Percentiles rank a stretch among this genome's conserved stretches.
These are phyloP conservation scores for Barypeithes pellucidus DNA, from an alignment of 2,888 invertebrate species.

Conservation along the genomic window DNA sequence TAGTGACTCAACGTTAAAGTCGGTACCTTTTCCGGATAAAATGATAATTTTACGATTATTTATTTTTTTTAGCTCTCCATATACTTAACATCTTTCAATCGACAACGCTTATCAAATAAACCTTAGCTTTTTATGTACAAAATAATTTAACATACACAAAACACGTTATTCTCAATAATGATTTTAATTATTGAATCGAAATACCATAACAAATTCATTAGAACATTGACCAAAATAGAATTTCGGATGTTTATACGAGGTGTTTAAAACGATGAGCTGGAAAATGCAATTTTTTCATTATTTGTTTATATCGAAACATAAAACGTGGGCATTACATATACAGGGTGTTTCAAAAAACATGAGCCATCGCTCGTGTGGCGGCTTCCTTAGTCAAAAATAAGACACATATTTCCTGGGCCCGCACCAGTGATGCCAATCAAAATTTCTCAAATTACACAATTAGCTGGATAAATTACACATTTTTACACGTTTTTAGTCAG, in stretches of 20 bases:
- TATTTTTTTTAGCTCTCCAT: conserved; percentile 4
- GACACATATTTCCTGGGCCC: too few relatives aligned
- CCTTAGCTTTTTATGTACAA: conserved; percentile 4
- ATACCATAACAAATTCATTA: conserved; percentile 25
- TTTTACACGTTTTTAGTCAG: too few relatives aligned
- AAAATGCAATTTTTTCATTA: conserved; percentile 14
- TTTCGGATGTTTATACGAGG: conserved; percentile 13
- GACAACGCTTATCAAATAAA: not conserved
- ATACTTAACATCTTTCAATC: not conserved
- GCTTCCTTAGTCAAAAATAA: too few relatives aligned
- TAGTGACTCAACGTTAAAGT: not conserved
- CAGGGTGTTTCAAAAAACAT: too few relatives aligned
- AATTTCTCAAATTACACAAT: too few relatives aligned
- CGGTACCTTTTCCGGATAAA: too few relatives aligned
- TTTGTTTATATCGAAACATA: not conserved
- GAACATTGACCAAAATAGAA: conserved; percentile 37
- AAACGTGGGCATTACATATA: not conserved
- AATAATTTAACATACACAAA: conserved; percentile 14
- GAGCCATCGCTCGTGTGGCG: too few relatives aligned
- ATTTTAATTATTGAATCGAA: conserved; percentile 25
- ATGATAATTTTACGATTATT: not conserved
- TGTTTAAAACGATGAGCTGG: not conserved
- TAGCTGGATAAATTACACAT: too few relatives aligned
- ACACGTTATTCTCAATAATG: conserved; percentile 24
- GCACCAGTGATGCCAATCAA: too few relatives aligned